Conservation (phyloP, 2,113 vertebrate genomes). For the Charadrius vociferus region DNA sequence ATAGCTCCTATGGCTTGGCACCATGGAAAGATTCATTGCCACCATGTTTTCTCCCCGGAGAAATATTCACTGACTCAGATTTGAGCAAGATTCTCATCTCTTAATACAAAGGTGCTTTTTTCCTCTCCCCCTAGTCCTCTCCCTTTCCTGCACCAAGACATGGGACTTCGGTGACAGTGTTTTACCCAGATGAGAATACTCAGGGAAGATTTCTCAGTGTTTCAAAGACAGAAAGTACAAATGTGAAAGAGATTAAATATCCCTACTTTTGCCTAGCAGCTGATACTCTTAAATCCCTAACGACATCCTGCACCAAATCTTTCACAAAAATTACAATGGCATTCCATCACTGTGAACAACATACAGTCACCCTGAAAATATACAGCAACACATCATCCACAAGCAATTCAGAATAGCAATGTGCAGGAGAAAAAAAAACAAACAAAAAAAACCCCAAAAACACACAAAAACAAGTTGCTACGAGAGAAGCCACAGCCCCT, state of each 20-base stretch:
- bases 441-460: no score
- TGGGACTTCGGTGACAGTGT: not conserved
- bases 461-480: not conserved
- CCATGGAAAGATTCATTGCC: not conserved
- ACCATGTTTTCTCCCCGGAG: not conserved
- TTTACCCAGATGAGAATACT: not conserved
- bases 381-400: not conserved
- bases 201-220: not conserved
- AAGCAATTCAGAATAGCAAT: not conserved
- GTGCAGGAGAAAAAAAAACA: not conserved
- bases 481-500: not conserved
- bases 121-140: rapidly evolving
- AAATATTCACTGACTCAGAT: not conserved
- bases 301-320: not conserved
- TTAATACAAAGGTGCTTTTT: not conserved
- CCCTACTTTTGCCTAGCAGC: not conserved
- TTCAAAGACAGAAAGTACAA: not conserved
- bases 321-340: not conserved
- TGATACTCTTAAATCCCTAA: not conserved
- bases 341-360: not conserved
- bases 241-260: not conserved
- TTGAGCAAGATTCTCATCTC: not conserved
- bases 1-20: not conserved
- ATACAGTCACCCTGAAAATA: not conserved
- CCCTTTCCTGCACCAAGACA: not conserved